Base-by-base conservation (phyloP, 2,797 vertebrate genomes). In the Cygnus olor region DNA sequence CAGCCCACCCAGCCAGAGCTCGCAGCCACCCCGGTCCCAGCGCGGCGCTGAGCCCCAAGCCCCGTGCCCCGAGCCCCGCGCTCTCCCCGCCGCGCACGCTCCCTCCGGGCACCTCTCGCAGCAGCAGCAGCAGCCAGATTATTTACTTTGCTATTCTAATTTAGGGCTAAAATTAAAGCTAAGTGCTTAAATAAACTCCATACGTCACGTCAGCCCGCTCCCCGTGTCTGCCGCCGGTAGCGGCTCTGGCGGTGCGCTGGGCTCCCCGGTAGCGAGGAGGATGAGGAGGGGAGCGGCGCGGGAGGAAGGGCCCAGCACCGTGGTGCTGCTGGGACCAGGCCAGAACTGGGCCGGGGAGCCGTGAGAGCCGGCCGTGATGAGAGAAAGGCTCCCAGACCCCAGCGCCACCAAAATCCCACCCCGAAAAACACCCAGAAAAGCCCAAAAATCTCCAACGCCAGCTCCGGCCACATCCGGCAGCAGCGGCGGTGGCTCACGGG, bases 111-210 rank as follows among this genome's bases (percentile, higher is more conserved):
- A 51, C 78, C 58, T 81, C 69, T 49, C 89, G 58, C 69, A 85
- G 63, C 38, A 64, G 71, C 30, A 70, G 90, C 54, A 64, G 71
- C 30, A 70, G 90, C 49, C 32, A 25, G 21, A 19, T 89, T 73
- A 40, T 79, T 89, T 72, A 58, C 70, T 95, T 89, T 60, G 54
- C 54, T 34, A 72, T 88, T 89, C 92, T 85, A 90, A 92, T 88
- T 88, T 87, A 94, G 91, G 90, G 61, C 74, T 83, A 80, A 84
- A 73, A 91, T 85, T 72, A 88, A 85, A 96, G 86, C 57, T 53
- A 19, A 58, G 54, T 10, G 24, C 54, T 58, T 74, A 58, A 58
- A 34, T 58, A 58, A 47, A n/a, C 20, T 74, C 70, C 85, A 63
- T 63, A 34, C 45, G 85, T 71, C 82, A 42, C 72, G 82, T 14